phyloP scores from a whole-genome alignment of 2,113 vertebrate species.

The Archilochus colubris region DNA sequence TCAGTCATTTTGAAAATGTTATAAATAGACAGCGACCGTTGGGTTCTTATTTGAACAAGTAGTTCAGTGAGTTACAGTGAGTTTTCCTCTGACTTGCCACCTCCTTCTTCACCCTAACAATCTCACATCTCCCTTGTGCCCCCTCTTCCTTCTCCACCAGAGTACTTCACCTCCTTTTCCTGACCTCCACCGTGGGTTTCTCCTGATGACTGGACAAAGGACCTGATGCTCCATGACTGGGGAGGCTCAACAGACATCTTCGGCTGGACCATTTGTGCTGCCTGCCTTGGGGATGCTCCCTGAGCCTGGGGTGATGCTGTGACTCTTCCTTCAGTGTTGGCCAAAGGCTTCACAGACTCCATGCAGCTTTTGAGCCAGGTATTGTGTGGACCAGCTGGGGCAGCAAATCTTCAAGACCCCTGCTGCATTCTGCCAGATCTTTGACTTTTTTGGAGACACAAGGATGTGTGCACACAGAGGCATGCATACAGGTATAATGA shows the following conservation, averaged over 20 bases:
- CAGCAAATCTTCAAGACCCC: neutral
- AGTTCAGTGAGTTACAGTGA: neutral
- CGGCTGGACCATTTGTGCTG: accelerated
- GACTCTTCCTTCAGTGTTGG: neutral
- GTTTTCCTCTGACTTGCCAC: neutral
- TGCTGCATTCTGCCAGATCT: neutral
- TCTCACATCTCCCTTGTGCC: neutral
- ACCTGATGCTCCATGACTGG: neutral
- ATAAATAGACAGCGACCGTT: neutral
- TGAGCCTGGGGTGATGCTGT: neutral
- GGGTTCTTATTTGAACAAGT: neutral
- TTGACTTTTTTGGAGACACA: neutral
- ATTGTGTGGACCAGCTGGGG: neutral
- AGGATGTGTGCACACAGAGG: neutral
- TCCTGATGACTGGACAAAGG: neutral
- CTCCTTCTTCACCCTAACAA: neutral
- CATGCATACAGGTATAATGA: neutral
- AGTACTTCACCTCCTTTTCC: neutral
- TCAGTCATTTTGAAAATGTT: neutral
- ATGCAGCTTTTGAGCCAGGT: neutral
- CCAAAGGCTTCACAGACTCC: neutral
- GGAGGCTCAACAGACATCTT: accelerated
- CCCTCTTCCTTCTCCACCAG: neutral
- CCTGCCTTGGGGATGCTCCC: neutral
- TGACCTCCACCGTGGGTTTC: accelerated